phyloP scores from a whole-genome alignment of 1,140 invertebrate genomes.

The Melipona quadrifasciata region DNA sequence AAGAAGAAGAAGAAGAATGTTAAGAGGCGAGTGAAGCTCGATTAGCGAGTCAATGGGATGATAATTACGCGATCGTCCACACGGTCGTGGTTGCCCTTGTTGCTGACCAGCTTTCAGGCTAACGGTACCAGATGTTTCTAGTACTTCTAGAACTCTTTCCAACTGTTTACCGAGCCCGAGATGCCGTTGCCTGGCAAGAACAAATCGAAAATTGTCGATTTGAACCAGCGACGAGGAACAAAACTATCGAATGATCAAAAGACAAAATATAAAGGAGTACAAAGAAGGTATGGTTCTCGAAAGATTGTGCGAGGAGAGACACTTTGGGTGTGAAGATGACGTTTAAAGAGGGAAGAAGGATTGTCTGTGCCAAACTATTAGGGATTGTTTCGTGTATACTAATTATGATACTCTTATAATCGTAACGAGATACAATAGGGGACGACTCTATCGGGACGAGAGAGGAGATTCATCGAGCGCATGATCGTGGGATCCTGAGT shows the following conservation, averaged over 20 bases:
- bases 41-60: conserved; percentile 38
- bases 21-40: background rate
- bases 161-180: background rate
- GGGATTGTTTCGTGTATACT: conserved; percentile 46
- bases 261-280: background rate
- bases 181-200: no score
- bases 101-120: background rate
- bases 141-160: background rate
- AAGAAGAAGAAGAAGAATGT: background rate
- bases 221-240: background rate
- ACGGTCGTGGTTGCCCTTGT: background rate
- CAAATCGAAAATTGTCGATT: background rate
- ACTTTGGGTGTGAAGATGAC: background rate
- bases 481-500: background rate
- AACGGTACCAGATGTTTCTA: background rate
- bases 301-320: background rate
- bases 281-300: background rate
- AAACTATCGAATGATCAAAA: background rate
- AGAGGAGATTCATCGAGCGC: background rate
- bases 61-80: conserved; percentile 1
- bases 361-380: conserved; percentile 53
- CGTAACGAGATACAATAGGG: conserved; percentile 19
- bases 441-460: background rate
- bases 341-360: background rate
- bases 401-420: conserved; percentile 37